phyloP scores from a whole-genome alignment of 1,140 invertebrate species.

The Rhagoletis zephyria region DNA sequence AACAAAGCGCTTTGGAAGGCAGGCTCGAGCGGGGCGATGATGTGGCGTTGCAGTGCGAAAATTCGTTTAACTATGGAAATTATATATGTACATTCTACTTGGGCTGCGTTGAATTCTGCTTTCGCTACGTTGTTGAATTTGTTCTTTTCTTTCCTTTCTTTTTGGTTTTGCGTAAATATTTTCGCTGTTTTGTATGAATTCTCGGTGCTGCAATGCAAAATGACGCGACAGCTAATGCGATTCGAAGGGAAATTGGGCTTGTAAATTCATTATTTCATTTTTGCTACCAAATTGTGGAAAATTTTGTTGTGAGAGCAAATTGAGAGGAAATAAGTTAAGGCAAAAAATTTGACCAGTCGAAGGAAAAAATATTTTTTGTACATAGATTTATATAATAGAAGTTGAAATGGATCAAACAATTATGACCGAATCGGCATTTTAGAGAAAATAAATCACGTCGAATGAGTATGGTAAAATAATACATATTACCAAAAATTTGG shows the following conservation, averaged over 20 bases:
- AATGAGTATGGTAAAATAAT: too few species aligned
- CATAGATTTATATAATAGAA: too few species aligned
- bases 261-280: constrained; percentile 11
- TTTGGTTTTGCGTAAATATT: background rate
- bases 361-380: too few species aligned
- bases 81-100: constrained; percentile 7
- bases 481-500: too few species aligned
- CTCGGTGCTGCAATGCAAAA: background rate
- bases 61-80: constrained; percentile 17
- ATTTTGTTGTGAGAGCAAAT: too few species aligned
- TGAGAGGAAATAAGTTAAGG: too few species aligned
- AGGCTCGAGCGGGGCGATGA: background rate
- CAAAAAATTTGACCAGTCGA: too few species aligned
- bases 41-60: background rate
- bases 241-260: background rate
- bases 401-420: too few species aligned
- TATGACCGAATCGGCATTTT: too few species aligned
- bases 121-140: background rate
- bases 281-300: background rate
- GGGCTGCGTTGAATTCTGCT: background rate
- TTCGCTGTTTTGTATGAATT: background rate
- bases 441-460: too few species aligned
- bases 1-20: background rate
- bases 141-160: background rate
- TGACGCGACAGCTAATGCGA: background rate